Base-by-base conservation (phyloP, 2,888 invertebrate species). In the Philereme transversata region DNA sequence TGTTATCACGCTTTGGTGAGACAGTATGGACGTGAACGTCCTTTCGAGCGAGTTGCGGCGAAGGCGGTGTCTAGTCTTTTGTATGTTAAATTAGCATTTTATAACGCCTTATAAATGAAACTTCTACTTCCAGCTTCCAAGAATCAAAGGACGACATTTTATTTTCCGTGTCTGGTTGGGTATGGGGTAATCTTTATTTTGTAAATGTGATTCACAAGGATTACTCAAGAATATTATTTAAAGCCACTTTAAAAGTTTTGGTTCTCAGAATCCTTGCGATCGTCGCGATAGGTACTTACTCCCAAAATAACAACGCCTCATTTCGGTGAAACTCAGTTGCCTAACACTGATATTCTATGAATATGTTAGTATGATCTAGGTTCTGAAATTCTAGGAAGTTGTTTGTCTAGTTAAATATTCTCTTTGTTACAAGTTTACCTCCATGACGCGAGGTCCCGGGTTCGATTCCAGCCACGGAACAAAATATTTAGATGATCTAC, bases 91-190 rank as follows among this genome's bases (percentile, higher is more conserved):
- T 22, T 22, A 2, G 22, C 22, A 22, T 22, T 22, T 22, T 36
- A 36, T 36, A 36, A 5, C 36, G 6, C 40, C 8, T 4, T 8
- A 40, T 38, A 40, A 40, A 40, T 6, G 8, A 6, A 40, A 6
- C 40, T 40, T 40, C 40, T 40, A 8, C 7, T 40, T 40, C 40
- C 4, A 4, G 57, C 67, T 70, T 72, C 69, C 65, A 68, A 71
- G 50, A 38, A 51, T 54, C 36, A 38, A 38, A 38, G 22, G 43
- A 53, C 38, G 7, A 6, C 5, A 38, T 38, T 38, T 22, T 53
- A 46, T 38, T 53, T 53, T 8, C 38, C 45, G 22, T 22, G 22
- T 22, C 11, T 5, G 11, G 47, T 10, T 5, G 43, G 43, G 35
- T 43, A 33, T 10, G 4, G 43, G 43, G 35, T 43, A 33, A 9